These are phyloP conservation scores for Trachops cirrhosus DNA, from an alignment of 2,797 vertebrate genomes.

Conservation along the genomic window DNA sequence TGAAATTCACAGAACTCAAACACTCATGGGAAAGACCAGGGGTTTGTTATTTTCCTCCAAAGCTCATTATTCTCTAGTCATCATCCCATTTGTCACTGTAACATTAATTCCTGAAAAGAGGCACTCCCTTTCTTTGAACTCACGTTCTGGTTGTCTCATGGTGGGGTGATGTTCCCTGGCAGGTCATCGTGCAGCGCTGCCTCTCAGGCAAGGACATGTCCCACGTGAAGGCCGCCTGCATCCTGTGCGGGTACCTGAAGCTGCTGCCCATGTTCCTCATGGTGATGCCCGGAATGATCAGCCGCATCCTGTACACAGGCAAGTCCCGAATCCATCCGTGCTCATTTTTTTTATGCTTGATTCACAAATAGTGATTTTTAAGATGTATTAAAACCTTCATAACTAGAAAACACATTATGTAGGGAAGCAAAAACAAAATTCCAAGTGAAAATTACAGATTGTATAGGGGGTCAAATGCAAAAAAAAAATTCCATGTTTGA, in stretches of 20 bases:
- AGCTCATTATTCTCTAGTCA: background rate
- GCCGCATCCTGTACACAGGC: constrained; percentile 89
- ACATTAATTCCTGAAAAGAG: background rate
- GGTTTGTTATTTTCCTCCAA: background rate
- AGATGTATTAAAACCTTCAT: background rate
- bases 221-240: constrained; percentile 94
- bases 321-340: background rate
- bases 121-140: background rate
- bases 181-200: constrained; percentile 98
- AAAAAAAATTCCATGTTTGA: background rate
- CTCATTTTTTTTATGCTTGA: background rate
- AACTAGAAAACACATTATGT: background rate
- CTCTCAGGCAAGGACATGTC: constrained; percentile 95
- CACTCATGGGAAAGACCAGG: background rate
- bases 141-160: background rate
- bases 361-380: background rate
- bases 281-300: constrained; percentile 98
- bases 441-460: background rate
- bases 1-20: background rate
- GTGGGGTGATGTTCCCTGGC: background rate
- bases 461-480: background rate
- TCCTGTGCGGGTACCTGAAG: constrained; percentile 95
- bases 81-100: background rate
- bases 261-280: constrained; percentile 96
- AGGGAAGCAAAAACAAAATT: background rate